A percentile compares a stretch with the other conserved stretches of the same genome.
These are phyloP conservation scores for Tachina grossa DNA, from an alignment of 2,888 invertebrate species.

Conservation along the genomic window DNA sequence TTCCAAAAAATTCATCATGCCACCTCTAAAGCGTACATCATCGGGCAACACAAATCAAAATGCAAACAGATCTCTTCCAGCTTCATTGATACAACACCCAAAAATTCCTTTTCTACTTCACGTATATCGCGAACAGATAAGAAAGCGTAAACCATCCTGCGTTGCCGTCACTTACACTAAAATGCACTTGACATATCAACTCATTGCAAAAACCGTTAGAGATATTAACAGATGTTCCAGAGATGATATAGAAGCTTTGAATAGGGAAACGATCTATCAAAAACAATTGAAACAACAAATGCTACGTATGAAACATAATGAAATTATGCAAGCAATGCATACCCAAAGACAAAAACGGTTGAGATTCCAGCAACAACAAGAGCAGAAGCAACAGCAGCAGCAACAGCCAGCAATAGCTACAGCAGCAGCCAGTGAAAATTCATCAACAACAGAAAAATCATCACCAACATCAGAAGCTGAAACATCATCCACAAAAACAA, in stretches of 20 bases:
- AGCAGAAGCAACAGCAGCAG: not conserved
- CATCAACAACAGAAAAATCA: not conserved
- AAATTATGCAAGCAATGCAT: slow-evolving; percentile 3
- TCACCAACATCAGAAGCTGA: not conserved
- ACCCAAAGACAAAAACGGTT: not conserved
- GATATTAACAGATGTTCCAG: slow-evolving; percentile 26
- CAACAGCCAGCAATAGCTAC: not conserved
- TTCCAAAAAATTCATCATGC: no score
- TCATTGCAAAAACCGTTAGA: slow-evolving; percentile 37
- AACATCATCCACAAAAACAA: no score
- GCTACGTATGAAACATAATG: not conserved
- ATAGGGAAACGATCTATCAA: slow-evolving; percentile 37
- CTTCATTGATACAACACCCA: not conserved
- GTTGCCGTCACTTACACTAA: slow-evolving; percentile 25
- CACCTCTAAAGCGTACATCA: not conserved
- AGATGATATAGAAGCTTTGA: slow-evolving; percentile 33
- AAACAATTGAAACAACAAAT: slow-evolving; percentile 30
- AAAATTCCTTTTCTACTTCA: not conserved
- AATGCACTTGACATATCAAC: slow-evolving; percentile 36
- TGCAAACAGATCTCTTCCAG: no score
- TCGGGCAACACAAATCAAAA: no score
- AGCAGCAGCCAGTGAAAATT: not conserved
- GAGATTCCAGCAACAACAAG: not conserved
- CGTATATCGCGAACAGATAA: slow-evolving; percentile 44
- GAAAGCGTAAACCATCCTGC: slow-evolving; percentile 18